Base-by-base conservation (phyloP, 2,113 vertebrate species). In the Beaufortia kweichowensis region DNA sequence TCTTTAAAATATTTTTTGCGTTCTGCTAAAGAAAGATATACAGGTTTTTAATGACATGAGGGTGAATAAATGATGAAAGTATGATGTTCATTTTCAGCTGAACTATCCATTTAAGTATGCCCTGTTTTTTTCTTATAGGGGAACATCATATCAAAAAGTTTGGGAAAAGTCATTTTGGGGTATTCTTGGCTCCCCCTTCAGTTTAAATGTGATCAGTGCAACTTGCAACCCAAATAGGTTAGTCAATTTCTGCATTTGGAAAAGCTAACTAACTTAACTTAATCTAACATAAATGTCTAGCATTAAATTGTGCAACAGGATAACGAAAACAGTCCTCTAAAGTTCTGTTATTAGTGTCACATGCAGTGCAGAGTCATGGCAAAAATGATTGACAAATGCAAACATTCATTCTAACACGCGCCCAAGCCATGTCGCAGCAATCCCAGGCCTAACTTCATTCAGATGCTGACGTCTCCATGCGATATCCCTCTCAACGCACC, bases 351-450 rank as follows among this genome's bases (percentile, higher is more conserved):
- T 33, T 46, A 56, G 59, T 79, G 73, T 79, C 43, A 72, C 82
- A 84, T 84, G 82, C 82, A 78, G 43, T 68, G 76, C 79, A 48
- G 61, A 43, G 23, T 61, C 67, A 53, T 64, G 46, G 65, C 46
- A 73, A 79, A 75, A 26, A 81, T 78, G 61, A 9, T 15, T 57
- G 24, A 77, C 59, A 48, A 35, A 31, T 59, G 48, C 21, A 33
- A 28, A 59, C 71, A 48, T 1, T 53, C 19, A 53, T 46, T 46
- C 9, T 39, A 2, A 69, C 55, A 67, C 62, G 72, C 65, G 15
- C 61, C 29, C 71, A 76, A 70, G 70, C 59, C 48, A 82, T 71
- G 79, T 46, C 15, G 55, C 29, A 26, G 43, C 50, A 50, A 60
- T 63, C 50, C 50, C 14, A 80, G 64, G 64, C 76, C 66, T 77